phyloP scores from a whole-genome alignment of 2,888 invertebrate genomes.

The Acrobasis repandana region DNA sequence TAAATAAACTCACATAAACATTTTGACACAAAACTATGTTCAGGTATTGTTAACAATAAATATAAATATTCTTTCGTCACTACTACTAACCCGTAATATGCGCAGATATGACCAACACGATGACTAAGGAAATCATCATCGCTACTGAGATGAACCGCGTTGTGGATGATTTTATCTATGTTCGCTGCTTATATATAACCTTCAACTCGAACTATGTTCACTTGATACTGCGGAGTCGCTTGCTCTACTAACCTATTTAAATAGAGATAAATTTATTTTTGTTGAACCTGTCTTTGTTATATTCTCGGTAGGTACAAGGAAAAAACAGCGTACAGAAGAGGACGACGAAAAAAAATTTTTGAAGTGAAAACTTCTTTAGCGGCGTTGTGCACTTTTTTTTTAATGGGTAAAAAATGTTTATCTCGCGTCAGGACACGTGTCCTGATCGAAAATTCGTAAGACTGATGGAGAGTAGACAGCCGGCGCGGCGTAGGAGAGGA shows the following conservation, averaged over 20 bases:
- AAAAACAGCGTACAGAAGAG: neutral
- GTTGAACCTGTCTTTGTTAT: neutral
- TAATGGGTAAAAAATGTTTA: no score
- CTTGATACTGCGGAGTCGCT: conserved; percentile 2
- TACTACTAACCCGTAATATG: conserved; percentile 12
- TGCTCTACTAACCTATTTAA: conserved; percentile 10
- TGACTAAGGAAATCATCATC: conserved; percentile 15
- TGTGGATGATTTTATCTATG: conserved; percentile 8
- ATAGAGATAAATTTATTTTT: conserved; percentile 11
- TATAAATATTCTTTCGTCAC: neutral
- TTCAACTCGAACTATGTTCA: conserved; percentile 1
- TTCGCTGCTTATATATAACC: conserved; percentile 5
- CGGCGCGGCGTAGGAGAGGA: no score
- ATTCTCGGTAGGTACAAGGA: neutral
- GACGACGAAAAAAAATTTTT: neutral
- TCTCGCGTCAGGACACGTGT: no score
- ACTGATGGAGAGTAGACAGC: no score
- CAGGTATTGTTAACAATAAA: neutral
- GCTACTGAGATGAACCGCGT: conserved; percentile 10
- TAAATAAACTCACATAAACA: neutral
- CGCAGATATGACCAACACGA: conserved; percentile 12
- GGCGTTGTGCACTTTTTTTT: no score
- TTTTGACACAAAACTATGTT: neutral
- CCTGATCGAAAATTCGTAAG: no score
- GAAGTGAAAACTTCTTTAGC: no score